Percentiles rank a stretch among this genome's conserved stretches.
phyloP scores from a whole-genome alignment of 1,140 invertebrate species.

The Ceratina calcarata region DNA sequence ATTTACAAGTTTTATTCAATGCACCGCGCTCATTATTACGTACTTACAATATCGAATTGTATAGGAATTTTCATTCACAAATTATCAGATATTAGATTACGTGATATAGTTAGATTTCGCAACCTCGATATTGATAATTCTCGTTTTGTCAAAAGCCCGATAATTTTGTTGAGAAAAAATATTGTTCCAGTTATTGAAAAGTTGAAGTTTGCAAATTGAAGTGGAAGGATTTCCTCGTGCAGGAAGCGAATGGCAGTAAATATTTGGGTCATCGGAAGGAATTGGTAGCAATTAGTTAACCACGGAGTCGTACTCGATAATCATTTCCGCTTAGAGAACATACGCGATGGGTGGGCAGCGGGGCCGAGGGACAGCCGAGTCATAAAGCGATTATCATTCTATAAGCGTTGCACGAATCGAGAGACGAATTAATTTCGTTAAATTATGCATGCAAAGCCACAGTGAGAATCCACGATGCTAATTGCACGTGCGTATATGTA shows the following conservation, averaged over 20 bases:
- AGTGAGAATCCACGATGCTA: conserved; percentile 18
- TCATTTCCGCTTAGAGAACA: conserved; percentile 5
- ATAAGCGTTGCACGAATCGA: conserved; percentile 8
- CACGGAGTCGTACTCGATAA: not conserved
- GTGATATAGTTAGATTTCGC: no score
- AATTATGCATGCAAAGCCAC: conserved; percentile 41
- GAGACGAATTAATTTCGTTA: conserved; percentile 49
- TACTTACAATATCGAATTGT: no score
- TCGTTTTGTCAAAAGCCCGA: no score
- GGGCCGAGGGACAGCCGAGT: no score
- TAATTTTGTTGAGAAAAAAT: no score
- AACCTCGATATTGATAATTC: no score
- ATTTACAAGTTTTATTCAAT: conserved; percentile 1
- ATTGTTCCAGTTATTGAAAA: no score
- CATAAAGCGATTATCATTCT: conserved; percentile 40
- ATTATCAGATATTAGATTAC: no score
- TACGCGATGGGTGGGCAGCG: not conserved
- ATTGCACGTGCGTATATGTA: not conserved
- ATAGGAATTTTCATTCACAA: no score
- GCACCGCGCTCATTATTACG: not conserved
- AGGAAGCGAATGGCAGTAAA: not conserved
- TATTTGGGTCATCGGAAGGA: not conserved
- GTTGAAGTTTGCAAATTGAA: not conserved
- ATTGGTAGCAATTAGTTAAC: not conserved
- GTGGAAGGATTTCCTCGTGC: not conserved